Conservation (phyloP, 2,113 vertebrate genomes). For the Poeciliopsis prolifica region DNA sequence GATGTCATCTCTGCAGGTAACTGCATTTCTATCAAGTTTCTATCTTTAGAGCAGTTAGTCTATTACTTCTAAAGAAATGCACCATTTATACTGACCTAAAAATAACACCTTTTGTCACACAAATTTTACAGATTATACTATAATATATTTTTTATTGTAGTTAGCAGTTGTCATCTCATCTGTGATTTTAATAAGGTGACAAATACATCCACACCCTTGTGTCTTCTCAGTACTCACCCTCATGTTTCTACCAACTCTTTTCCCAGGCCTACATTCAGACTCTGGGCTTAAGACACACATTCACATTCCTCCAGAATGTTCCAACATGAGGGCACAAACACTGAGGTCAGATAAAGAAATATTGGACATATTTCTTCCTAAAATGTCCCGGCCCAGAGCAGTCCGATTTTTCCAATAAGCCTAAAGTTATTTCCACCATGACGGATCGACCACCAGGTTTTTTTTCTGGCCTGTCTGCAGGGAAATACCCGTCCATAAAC, state of each 20-base stretch:
- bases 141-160: background rate
- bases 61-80: too few relatives aligned
- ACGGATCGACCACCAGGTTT: slow-evolving; percentile 12
- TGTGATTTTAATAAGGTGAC: slow-evolving; percentile 3
- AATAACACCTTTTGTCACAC: background rate
- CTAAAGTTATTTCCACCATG: slow-evolving; percentile 47
- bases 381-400: slow-evolving; percentile 58
- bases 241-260: slow-evolving; percentile 27
- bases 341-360: slow-evolving; percentile 21
- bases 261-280: slow-evolving; percentile 13
- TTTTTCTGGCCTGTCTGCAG: slow-evolving; percentile 12
- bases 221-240: background rate
- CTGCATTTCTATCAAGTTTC: slow-evolving; percentile 22
- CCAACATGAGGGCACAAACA: slow-evolving; percentile 25
- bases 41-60: too few relatives aligned
- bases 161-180: slow-evolving; percentile 5
- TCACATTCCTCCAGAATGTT: slow-evolving; percentile 41
- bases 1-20: background rate
- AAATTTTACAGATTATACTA: background rate
- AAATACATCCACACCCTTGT: slow-evolving; percentile 14
- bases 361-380: slow-evolving; percentile 66
- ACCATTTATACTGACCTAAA: background rate
- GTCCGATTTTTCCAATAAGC: slow-evolving; percentile 40
- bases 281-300: slow-evolving; percentile 29
- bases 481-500: slow-evolving; percentile 29